A percentile compares a stretch with the other conserved stretches of the same genome.
phyloP scores from a whole-genome alignment of 2,888 invertebrate genomes.

The Hybos culiciformis region DNA sequence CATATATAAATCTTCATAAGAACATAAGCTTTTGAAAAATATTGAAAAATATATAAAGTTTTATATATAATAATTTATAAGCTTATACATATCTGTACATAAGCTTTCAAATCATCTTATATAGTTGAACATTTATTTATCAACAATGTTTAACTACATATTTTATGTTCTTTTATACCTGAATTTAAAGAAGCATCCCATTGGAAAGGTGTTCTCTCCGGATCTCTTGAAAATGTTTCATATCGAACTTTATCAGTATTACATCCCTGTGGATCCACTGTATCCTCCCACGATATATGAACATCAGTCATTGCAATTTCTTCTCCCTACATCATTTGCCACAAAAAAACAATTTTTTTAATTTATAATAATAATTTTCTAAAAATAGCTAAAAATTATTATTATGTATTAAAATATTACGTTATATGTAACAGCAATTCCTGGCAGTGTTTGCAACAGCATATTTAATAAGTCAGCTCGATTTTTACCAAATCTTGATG shows the following conservation, averaged over 20 bases:
- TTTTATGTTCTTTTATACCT: too few species aligned
- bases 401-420: slow-evolving; percentile 23
- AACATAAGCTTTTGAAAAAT: background rate
- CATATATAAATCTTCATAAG: background rate
- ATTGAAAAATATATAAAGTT: background rate
- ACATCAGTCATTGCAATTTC: slow-evolving; percentile 59
- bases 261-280: slow-evolving; percentile 45
- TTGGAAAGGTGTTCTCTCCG: slow-evolving; percentile 41
- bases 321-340: slow-evolving; percentile 45
- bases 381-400: background rate
- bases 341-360: slow-evolving; percentile 14
- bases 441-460: slow-evolving; percentile 43
- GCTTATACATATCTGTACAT: too few species aligned
- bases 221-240: slow-evolving; percentile 31
- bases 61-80: background rate
- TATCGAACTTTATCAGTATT: slow-evolving; percentile 34
- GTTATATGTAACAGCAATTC: slow-evolving; percentile 44
- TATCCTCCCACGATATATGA: slow-evolving; percentile 44
- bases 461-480: slow-evolving; percentile 42
- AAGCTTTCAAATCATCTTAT: too few species aligned
- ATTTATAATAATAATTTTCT: slow-evolving; percentile 1
- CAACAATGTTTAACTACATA: too few species aligned
- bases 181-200: slow-evolving; percentile 36
- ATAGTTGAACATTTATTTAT: too few species aligned
- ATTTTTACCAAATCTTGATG: slow-evolving; percentile 36